Evolutionary conservation across 2,113 vertebrate genomes (phyloP).

Genomic region (Tympanuchus pallidicinctus): DNA sequence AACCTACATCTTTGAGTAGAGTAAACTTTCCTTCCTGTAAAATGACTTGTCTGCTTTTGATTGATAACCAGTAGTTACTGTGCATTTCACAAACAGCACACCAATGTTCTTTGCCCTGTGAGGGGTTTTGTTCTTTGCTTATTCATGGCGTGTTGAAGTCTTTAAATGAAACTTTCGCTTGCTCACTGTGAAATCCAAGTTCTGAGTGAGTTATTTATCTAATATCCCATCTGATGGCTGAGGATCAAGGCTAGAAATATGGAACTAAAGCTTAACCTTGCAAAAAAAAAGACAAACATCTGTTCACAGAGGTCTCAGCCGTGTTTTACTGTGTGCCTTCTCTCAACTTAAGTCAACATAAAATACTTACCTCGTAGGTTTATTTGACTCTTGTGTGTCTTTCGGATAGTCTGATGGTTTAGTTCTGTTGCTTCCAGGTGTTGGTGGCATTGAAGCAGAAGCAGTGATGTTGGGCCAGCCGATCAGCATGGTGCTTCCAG

Average conservation of each 20-base stretch:
- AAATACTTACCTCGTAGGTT: not conserved
- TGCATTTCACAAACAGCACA: not conserved
- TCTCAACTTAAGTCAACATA: not conserved
- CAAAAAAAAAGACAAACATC: not conserved
- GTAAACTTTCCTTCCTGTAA: not conserved
- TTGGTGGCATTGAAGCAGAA: slow-evolving; percentile 97
- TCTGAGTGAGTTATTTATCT: not conserved
- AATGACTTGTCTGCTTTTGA: not conserved
- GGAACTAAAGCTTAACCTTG: not conserved
- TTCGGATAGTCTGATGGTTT: not conserved
- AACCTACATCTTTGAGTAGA: not conserved
- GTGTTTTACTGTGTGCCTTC: not conserved
- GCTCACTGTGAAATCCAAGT: not conserved
- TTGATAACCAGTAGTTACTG: not conserved
- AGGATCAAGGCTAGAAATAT: not conserved
- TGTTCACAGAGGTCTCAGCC: not conserved
- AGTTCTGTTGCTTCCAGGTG: slow-evolving; percentile 78
- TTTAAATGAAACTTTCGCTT: not conserved
- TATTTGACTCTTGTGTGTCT: accelerated
- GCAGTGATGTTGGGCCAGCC: slow-evolving; percentile 99
- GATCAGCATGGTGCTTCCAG: slow-evolving; percentile 97
- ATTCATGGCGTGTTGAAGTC: not conserved
- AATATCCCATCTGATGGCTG: not conserved
- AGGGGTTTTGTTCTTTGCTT: not conserved
- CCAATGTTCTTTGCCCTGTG: not conserved